Conservation (phyloP, 1,140 invertebrate genomes). For the Zaprionus africanus region DNA sequence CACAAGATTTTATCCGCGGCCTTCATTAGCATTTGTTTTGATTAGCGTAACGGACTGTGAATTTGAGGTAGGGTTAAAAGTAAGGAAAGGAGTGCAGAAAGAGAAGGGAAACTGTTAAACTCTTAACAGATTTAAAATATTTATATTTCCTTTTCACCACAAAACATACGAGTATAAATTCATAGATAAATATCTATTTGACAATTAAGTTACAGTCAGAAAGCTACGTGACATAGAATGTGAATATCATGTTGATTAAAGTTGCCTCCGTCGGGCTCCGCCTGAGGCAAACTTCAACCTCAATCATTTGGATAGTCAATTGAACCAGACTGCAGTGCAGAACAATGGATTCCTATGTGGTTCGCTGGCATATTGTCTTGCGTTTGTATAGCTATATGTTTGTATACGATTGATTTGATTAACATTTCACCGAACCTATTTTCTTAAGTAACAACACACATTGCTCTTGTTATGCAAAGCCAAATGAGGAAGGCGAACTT, state of each 20-base stretch:
- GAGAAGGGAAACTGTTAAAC: neutral
- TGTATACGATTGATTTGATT: slow-evolving; percentile 54
- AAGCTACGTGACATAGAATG: too few species aligned
- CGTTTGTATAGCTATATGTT: slow-evolving; percentile 21
- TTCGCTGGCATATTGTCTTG: slow-evolving; percentile 33
- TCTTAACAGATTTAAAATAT: neutral
- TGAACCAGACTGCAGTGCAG: slow-evolving; percentile 3
- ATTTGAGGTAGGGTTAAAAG: neutral
- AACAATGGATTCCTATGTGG: slow-evolving; percentile 36
- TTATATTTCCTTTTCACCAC: neutral
- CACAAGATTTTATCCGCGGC: neutral
- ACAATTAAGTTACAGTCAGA: neutral
- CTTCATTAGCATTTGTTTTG: slow-evolving; percentile 24
- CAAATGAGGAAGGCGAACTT: slow-evolving; percentile 24
- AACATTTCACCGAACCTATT: slow-evolving; percentile 45
- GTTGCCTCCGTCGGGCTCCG: neutral
- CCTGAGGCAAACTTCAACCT: neutral
- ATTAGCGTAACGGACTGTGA: slow-evolving; percentile 42
- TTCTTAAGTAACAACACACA: slow-evolving; percentile 14
- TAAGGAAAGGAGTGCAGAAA: too few species aligned
- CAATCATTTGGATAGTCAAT: neutral
- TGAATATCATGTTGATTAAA: too few species aligned
- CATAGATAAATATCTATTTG: neutral
- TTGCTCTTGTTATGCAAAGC: slow-evolving; percentile 28
- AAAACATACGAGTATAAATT: neutral